Evolutionary conservation across 2,113 vertebrate species (phyloP), one percentile per base, ranked within the genome.

Genomic region (Bubo bubo): DNA sequence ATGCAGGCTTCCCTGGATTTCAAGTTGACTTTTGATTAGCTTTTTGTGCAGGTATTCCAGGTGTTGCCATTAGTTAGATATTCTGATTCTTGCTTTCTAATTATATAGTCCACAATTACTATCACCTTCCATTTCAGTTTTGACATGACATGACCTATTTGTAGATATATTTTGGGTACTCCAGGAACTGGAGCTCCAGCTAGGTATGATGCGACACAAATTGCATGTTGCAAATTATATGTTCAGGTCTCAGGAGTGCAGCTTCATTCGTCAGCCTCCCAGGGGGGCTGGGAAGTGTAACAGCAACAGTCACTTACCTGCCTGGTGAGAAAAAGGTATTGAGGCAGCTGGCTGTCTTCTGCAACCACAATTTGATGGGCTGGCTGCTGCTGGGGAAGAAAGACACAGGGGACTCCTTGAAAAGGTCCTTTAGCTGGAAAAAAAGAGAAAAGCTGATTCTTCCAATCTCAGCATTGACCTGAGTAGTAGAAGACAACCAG

Each of bases 51-150:
- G 96, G 55, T 93, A 96, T 96, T 92, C 70, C 92, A 94, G 92
- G 77, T 96, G 93, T 68, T 94, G 80, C 66, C 90, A 68, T 82
- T 85, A 95, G 80, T 64, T 39, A 82, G 70, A 93, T 75, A 88
- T 63, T 86, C 72, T 86, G 79, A 91, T 79, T 91, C 84, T 91
- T 75, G 67, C 96, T 76, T 95, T 95, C 90, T 94, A 95, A 97
- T 97, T 96, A 97, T 73, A 74, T 30, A 95, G 82, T 63, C 86
- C 94, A 88, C 88, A 90, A 95, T 96, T 94, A 96, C 92, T 95
- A 96, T 95, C 92, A 94, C 92, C 75, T 95, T 95, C 82, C 79
- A 95, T 86, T 97, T 92, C n/a, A 67, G 88, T 97, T 96, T 88
- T 95, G 92, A 94, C 82, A 49, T 77, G 90, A 96, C 94, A 92